phyloP scores from a whole-genome alignment of 2,113 vertebrate genomes.

The Crotalus helleri region DNA sequence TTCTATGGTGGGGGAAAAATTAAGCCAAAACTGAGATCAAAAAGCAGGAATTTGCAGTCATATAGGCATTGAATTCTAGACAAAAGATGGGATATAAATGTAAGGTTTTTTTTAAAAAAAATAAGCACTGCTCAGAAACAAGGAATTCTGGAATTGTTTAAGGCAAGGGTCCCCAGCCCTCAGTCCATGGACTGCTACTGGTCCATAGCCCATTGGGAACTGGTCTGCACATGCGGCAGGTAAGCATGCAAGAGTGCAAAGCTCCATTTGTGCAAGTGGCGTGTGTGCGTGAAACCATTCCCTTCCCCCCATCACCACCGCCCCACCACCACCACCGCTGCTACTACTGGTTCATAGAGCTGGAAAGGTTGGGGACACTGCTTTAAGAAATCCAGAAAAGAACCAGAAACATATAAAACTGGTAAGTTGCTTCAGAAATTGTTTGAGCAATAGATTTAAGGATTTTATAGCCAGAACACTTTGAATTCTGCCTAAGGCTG shows the following conservation, averaged over 20 bases:
- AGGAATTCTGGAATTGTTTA: not conserved
- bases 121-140: not conserved
- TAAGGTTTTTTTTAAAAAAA: not conserved
- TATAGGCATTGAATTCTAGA: not conserved
- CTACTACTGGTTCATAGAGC: not conserved
- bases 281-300: not conserved
- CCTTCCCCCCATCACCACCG: not conserved
- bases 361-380: not conserved
- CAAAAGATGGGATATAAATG: not conserved
- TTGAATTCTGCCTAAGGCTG: not conserved
- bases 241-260: not conserved
- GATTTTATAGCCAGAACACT: not conserved
- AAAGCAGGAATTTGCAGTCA: not conserved
- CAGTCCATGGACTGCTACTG: not conserved
- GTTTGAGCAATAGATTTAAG: not conserved
- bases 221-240: not conserved
- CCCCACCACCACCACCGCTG: rapidly evolving
- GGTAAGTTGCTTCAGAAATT: not conserved
- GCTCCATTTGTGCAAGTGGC: not conserved
- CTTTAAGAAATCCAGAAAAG: not conserved
- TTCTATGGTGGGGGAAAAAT: not conserved
- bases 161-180: not conserved
- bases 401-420: not conserved
- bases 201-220: not conserved
- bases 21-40: not conserved